A percentile compares a stretch with the other conserved stretches of the same genome.
phyloP scores from a whole-genome alignment of 2,797 vertebrate genomes.

The Anguilla anguilla region DNA sequence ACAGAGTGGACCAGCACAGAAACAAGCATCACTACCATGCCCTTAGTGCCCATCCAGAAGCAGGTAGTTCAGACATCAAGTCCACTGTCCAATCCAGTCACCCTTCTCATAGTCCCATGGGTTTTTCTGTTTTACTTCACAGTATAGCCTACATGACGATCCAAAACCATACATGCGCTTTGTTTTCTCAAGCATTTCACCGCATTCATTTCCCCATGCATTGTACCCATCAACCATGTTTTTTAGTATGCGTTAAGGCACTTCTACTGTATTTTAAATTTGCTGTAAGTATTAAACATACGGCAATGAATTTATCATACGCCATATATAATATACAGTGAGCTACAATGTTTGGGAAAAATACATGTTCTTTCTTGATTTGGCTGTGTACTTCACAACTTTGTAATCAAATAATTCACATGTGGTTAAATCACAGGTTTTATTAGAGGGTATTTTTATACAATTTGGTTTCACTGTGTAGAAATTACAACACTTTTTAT shows the following conservation, averaged over 20 bases:
- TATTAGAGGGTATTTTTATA: too few relatives aligned
- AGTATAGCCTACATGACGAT: neutral
- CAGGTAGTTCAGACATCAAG: conserved; percentile 69
- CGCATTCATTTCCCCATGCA: conserved; percentile 10
- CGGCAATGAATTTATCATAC: neutral
- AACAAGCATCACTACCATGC: conserved; percentile 72
- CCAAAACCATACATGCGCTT: neutral
- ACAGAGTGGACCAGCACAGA: conserved; percentile 75
- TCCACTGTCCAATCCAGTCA: conserved; percentile 23
- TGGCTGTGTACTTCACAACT: too few relatives aligned
- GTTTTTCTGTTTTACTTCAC: neutral
- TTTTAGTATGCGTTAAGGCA: neutral
- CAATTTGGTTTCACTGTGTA: too few relatives aligned
- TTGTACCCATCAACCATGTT: conserved; percentile 10
- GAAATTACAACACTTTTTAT: too few relatives aligned
- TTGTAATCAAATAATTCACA: too few relatives aligned
- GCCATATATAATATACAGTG: neutral
- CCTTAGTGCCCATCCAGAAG: conserved; percentile 73
- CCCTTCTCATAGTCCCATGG: conserved; percentile 5
- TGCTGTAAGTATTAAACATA: neutral
- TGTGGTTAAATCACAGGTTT: too few relatives aligned
- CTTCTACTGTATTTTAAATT: neutral
- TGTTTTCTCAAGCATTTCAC: conserved; percentile 10
- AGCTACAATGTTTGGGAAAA: too few relatives aligned
- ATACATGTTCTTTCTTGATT: too few relatives aligned